Percentiles rank a stretch among this genome's conserved stretches.
phyloP scores from a whole-genome alignment of 2,113 vertebrate species.

The Myotis davidii region DNA sequence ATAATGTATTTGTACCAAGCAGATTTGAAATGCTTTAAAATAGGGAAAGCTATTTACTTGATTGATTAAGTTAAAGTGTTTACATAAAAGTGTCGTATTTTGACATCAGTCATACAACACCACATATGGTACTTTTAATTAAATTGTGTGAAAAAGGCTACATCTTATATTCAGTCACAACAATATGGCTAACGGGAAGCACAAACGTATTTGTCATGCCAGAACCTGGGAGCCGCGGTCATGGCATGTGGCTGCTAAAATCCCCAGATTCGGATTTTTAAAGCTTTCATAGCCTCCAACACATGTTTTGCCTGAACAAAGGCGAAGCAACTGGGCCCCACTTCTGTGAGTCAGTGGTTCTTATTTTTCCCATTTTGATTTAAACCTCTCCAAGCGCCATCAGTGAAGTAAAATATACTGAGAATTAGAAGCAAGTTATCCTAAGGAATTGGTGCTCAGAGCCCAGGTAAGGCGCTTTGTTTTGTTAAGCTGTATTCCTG shows the following conservation, averaged over 20 bases:
- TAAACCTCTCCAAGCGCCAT: constrained; percentile 72
- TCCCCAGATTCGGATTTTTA: constrained; percentile 66
- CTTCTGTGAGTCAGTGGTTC: constrained; percentile 71
- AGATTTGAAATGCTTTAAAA: constrained; percentile 80
- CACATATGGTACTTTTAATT: constrained; percentile 82
- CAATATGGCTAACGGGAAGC: constrained; percentile 73
- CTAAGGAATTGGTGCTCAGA: constrained; percentile 60
- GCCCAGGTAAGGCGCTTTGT: constrained; percentile 29
- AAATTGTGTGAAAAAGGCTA: constrained; percentile 80
- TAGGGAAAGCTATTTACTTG: constrained; percentile 80
- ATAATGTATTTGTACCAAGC: constrained; percentile 70
- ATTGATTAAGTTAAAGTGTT: constrained; percentile 82
- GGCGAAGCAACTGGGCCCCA: constrained; percentile 49
- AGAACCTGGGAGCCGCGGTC: constrained; percentile 55
- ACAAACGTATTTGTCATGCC: constrained; percentile 67
- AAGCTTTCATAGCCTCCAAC: constrained; percentile 72
- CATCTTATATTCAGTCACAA: constrained; percentile 79
- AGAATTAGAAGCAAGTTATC: constrained; percentile 72
- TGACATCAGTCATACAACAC: constrained; percentile 80
- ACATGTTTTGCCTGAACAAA: constrained; percentile 77
- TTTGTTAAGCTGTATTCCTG: constrained; percentile 65
- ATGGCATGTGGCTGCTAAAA: constrained; percentile 61
- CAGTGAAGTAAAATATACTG: constrained; percentile 55
- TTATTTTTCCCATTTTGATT: constrained; percentile 79
- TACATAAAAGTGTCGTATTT: constrained; percentile 80